These are phyloP conservation scores for Dicrostonyx torquatus DNA, from an alignment of 2,797 vertebrate species.

Conservation along the genomic window DNA sequence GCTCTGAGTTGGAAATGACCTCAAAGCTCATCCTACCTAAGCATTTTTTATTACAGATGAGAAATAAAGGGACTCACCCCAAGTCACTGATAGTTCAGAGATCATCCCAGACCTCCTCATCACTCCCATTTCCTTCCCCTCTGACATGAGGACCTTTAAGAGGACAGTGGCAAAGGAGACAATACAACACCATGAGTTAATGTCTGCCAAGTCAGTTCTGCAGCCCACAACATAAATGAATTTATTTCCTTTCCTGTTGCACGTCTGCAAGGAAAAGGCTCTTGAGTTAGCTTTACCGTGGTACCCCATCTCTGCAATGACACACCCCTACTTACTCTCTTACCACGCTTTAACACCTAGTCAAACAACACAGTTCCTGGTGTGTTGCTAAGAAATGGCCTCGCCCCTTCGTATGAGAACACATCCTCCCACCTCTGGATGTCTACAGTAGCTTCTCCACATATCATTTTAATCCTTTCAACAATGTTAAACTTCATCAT, in stretches of 20 bases:
- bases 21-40: background rate
- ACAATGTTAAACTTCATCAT: background rate
- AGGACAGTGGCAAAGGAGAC: background rate
- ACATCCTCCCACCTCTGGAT: background rate
- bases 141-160: background rate
- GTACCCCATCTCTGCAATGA: background rate
- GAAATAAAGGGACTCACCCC: background rate
- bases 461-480: background rate
- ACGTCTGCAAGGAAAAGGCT: background rate
- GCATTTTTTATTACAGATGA: background rate
- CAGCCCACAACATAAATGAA: background rate
- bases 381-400: background rate
- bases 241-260: background rate
- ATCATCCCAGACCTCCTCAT: background rate
- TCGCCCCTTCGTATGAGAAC: background rate
- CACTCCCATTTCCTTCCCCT: background rate
- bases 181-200: background rate
- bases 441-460: background rate
- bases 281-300: background rate
- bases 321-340: background rate
- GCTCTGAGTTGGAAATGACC: background rate
- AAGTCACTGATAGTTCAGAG: background rate
- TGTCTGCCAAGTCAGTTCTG: background rate
- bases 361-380: background rate
- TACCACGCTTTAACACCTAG: too few species aligned